phyloP scores from a whole-genome alignment of 2,888 invertebrate species.

The Lamellibrachia columna region DNA sequence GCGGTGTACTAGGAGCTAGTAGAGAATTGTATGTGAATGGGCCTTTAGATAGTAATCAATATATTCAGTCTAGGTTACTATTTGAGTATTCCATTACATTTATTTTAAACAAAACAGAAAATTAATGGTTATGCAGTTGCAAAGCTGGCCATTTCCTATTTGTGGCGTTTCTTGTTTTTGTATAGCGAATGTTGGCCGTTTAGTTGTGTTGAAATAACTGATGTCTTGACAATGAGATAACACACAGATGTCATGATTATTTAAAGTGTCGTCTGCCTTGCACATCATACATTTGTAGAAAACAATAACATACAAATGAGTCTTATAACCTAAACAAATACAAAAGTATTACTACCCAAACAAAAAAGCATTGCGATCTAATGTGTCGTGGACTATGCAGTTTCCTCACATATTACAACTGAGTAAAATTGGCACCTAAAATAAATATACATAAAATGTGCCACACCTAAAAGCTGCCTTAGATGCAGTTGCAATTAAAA shows the following conservation, averaged over 20 bases:
- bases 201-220: not conserved
- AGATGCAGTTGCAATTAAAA: not conserved
- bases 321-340: not conserved
- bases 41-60: too few species aligned
- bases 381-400: not conserved
- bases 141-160: too few species aligned
- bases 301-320: slow-evolving; percentile 9
- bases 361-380: not conserved
- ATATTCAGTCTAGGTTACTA: too few species aligned
- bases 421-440: not conserved
- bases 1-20: too few species aligned
- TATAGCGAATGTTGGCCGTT: too few species aligned
- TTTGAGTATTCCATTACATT: too few species aligned
- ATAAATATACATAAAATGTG: slow-evolving; percentile 7
- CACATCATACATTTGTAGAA: not conserved
- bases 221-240: not conserved
- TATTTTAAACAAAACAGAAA: too few species aligned
- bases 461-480: not conserved
- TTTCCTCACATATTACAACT: not conserved
- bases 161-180: too few species aligned
- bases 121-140: too few species aligned
- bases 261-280: not conserved
- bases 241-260: not conserved
- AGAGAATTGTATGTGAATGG: too few species aligned
- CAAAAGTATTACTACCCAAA: not conserved